phyloP scores from a whole-genome alignment of 1,140 invertebrate genomes.

The Conus ventricosus region DNA sequence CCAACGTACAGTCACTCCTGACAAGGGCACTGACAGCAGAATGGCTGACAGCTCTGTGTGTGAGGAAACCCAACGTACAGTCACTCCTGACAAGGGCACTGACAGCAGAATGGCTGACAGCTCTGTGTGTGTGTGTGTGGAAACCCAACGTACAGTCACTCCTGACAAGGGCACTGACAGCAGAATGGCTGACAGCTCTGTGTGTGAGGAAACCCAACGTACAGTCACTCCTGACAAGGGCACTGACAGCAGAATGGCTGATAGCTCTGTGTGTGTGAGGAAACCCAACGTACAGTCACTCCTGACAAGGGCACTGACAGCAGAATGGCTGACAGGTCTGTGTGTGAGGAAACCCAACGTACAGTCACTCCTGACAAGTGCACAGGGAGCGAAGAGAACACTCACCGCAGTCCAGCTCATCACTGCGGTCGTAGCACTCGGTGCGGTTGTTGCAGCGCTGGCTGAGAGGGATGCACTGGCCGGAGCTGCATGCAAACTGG shows the following conservation, averaged over 20 bases:
- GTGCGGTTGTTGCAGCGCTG: constrained; percentile 98
- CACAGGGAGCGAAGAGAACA: background rate
- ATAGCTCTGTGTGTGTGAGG: too few relatives aligned
- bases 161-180: background rate
- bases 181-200: too few relatives aligned
- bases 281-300: background rate
- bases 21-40: background rate
- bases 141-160: background rate
- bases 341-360: background rate
- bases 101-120: too few relatives aligned
- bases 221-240: background rate
- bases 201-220: background rate
- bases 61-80: background rate
- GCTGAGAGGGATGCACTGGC: constrained; percentile 94
- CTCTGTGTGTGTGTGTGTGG: too few relatives aligned
- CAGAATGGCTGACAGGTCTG: too few relatives aligned
- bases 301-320: background rate
- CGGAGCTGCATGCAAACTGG: constrained; percentile 72
- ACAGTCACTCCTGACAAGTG: background rate
- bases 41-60: too few relatives aligned
- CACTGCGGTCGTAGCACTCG: constrained; percentile 89
- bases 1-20: background rate
- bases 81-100: background rate
- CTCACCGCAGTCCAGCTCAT: constrained; percentile 60
- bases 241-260: background rate